A percentile compares a stretch with the other conserved stretches of the same genome.
phyloP scores from a whole-genome alignment of 2,888 invertebrate genomes.

The Dorcus parallelipipedus region DNA sequence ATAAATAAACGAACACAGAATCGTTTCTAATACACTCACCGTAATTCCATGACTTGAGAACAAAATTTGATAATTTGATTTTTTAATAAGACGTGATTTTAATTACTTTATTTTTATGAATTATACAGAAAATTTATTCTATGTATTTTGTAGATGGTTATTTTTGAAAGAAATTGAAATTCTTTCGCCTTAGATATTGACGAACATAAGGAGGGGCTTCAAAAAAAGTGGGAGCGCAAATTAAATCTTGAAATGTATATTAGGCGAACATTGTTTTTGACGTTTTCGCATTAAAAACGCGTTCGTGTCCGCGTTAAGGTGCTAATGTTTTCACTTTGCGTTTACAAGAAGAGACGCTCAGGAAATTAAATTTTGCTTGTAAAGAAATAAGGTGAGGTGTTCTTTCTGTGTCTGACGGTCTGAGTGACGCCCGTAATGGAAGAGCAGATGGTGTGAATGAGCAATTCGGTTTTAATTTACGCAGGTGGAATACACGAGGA shows the following conservation, averaged over 20 bases:
- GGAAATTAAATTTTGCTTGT: constrained; percentile 52
- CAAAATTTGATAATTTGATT: too few relatives aligned
- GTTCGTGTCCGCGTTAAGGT: constrained; percentile 40
- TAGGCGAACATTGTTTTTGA: constrained; percentile 43
- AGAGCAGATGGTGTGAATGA: constrained; percentile 51
- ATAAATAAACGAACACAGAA: too few relatives aligned
- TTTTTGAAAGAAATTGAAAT: not conserved
- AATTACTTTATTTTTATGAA: too few relatives aligned
- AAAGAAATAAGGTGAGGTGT: constrained; percentile 50
- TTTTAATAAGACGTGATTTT: too few relatives aligned
- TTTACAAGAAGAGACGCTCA: constrained; percentile 46
- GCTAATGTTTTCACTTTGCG: constrained; percentile 50
- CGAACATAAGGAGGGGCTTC: too few relatives aligned
- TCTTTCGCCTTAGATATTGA: constrained; percentile 16
- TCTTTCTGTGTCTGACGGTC: constrained; percentile 46
- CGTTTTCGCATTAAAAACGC: constrained; percentile 42
- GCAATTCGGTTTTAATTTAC: constrained; percentile 51
- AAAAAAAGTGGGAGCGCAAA: too few relatives aligned
- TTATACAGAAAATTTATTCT: too few relatives aligned
- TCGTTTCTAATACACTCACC: too few relatives aligned
- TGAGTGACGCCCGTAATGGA: constrained; percentile 48
- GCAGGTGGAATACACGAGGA: constrained; percentile 41
- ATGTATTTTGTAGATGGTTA: not conserved
- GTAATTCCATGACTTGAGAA: too few relatives aligned
- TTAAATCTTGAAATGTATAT: constrained; percentile 33